These are phyloP conservation scores for Eupithecia centaureata DNA, from an alignment of 2,888 invertebrate genomes.

Conservation along the genomic window DNA sequence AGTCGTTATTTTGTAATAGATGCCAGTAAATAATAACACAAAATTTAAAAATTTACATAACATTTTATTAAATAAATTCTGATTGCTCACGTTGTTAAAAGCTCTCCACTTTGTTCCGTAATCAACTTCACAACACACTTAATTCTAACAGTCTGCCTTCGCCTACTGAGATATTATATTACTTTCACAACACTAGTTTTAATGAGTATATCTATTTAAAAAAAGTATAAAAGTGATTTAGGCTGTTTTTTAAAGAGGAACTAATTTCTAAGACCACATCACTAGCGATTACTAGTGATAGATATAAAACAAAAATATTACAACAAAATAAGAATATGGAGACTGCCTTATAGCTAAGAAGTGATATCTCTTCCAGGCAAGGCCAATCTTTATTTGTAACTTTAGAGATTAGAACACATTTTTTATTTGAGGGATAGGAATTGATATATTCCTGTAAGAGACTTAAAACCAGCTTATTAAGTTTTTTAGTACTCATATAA, in stretches of 20 bases:
- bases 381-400: too few relatives aligned
- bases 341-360: too few relatives aligned
- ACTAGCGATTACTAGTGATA: too few relatives aligned
- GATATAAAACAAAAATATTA: too few relatives aligned
- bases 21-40: neutral
- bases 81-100: constrained; percentile 74
- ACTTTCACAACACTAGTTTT: constrained; percentile 37
- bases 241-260: neutral
- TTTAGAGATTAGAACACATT: too few relatives aligned
- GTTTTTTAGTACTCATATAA: too few relatives aligned
- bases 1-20: too few relatives aligned
- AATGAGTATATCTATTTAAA: neutral
- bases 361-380: too few relatives aligned
- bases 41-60: constrained; percentile 63
- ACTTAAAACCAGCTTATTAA: too few relatives aligned
- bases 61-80: constrained; percentile 81
- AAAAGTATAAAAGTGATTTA: neutral
- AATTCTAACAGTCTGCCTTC: constrained; percentile 56
- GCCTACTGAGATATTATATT: constrained; percentile 55
- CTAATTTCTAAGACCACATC: neutral
- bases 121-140: constrained; percentile 77
- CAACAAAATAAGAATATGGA: too few relatives aligned
- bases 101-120: constrained; percentile 81
- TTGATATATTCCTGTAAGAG: too few relatives aligned
- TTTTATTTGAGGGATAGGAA: too few relatives aligned